Base-by-base conservation (phyloP, 1,140 invertebrate species). In the Drosophila orena region DNA sequence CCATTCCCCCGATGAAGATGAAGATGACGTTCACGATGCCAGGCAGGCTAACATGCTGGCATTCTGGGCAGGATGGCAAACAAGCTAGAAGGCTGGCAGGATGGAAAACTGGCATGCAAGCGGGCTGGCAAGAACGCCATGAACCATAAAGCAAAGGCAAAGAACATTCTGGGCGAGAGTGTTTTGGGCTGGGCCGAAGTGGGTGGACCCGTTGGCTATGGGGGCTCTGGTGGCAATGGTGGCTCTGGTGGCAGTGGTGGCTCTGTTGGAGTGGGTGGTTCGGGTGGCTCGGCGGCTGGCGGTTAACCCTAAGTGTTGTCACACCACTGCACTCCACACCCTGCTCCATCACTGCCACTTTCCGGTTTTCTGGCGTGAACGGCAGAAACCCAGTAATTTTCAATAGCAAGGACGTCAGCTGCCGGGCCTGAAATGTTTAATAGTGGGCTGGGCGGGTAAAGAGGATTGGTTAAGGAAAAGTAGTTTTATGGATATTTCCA, bases 281-380 rank as follows among this genome's bases (percentile, higher is more conserved):
- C 55, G 43, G 38, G 77, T 64, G 54, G 61, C 60, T 65, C 43
- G 62, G 78, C 34, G 83, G 81, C 55, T 69, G 70, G 54, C 62
- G 81, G 83, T 86, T 88, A 83, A 88, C 81, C 81, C 83, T 81
- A 86, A 86, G 81, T 88, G 81, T 88, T 88, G 81, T 88, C 75
- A 73, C 56, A 79, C 55, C 40, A 49, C 55, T 57, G 68, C 74
- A 49, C 38, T 24, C 24, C 47, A 27, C 35, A 22, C 3, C 61
- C 44, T 22, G 47, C 52, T 42, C 24, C 47, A 38, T 59, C 77
- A 73, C 57, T 79, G 62, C 60, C 78, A 88, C 70, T 88, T 86
- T 73, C 69, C 58, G 60, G 71, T 64, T 78, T 75, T 60, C 44
- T 76, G 47, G 59, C 52, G 65, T 83, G 58, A 88, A 66, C 66